Evolutionary conservation across 1,140 invertebrate genomes (phyloP).

Genomic region (Polypedilum pembai): DNA sequence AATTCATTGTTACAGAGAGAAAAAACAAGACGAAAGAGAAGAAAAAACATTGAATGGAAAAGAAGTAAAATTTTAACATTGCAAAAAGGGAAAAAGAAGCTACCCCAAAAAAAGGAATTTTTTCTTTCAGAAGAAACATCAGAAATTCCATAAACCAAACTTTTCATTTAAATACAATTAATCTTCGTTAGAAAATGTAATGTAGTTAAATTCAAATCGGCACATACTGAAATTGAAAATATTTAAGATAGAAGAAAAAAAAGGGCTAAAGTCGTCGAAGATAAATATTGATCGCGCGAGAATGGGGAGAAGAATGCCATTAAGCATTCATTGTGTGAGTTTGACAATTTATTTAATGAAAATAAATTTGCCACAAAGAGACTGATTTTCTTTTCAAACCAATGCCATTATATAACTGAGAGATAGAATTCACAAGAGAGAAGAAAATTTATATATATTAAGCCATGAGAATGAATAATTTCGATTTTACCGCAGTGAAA

Average conservation of each 20-base stretch:
- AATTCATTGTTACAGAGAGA: too few species aligned
- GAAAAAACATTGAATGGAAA: neutral
- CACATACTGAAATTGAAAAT: too few species aligned
- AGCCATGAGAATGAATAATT: neutral
- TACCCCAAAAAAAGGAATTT: neutral
- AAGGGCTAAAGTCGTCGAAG: too few species aligned
- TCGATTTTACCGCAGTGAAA: constrained; percentile 8
- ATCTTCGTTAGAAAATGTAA: neutral
- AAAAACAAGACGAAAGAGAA: too few species aligned
- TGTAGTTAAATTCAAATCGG: too few species aligned
- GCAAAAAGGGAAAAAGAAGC: neutral
- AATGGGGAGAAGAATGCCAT: neutral
- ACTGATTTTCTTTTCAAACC: constrained; percentile 14
- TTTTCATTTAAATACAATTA: neutral
- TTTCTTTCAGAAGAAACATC: neutral
- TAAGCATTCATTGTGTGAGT: constrained; percentile 16
- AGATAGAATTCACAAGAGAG: neutral
- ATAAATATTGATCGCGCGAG: neutral
- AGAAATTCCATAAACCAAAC: constrained; percentile 4
- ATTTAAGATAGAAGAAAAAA: too few species aligned
- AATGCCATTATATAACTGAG: neutral
- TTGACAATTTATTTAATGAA: constrained; percentile 28
- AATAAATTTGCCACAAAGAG: constrained; percentile 17
- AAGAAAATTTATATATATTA: neutral
- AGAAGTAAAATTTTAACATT: neutral